Percentiles rank a stretch among this genome's conserved stretches.
These are phyloP conservation scores for Plagodis dolabraria DNA, from an alignment of 2,888 invertebrate species.

Conservation along the genomic window DNA sequence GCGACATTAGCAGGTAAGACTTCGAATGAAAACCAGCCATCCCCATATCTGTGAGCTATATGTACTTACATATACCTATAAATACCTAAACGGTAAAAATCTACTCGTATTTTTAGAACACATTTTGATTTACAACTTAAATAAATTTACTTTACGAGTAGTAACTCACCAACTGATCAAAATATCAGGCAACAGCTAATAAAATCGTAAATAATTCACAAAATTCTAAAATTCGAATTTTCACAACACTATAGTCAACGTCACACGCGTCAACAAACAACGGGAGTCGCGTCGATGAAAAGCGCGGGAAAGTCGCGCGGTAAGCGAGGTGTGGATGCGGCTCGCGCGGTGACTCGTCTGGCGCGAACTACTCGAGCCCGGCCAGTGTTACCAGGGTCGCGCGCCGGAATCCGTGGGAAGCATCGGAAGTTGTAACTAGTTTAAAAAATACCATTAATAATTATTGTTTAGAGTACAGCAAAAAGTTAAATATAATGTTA, in stretches of 20 bases:
- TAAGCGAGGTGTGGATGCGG: slow-evolving; percentile 44
- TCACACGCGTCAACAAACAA: slow-evolving; percentile 35
- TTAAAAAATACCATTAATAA: too few relatives aligned
- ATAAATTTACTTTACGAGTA: background rate
- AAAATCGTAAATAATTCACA: slow-evolving; percentile 27
- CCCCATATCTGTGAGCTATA: too few relatives aligned
- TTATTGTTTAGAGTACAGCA: too few relatives aligned
- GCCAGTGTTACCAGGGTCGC: slow-evolving; percentile 46
- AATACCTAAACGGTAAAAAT: too few relatives aligned
- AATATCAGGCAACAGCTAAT: slow-evolving; percentile 9
- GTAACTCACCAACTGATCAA: slow-evolving; percentile 13
- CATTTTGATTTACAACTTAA: background rate
- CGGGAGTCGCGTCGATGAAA: slow-evolving; percentile 43
- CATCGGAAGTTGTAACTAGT: slow-evolving; percentile 10
- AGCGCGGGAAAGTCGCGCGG: slow-evolving; percentile 57
- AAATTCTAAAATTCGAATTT: slow-evolving; percentile 25
- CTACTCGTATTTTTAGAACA: too few relatives aligned
- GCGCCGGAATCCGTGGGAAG: slow-evolving; percentile 33
- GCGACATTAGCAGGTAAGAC: too few relatives aligned
- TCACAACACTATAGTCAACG: slow-evolving; percentile 16
- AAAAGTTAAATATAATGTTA: too few relatives aligned
- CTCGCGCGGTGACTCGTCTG: slow-evolving; percentile 54
- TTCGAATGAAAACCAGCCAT: too few relatives aligned
- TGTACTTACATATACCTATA: too few relatives aligned
- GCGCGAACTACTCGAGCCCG: slow-evolving; percentile 61